phyloP scores from a whole-genome alignment of 2,888 invertebrate genomes.

The Diaphora mendica region DNA sequence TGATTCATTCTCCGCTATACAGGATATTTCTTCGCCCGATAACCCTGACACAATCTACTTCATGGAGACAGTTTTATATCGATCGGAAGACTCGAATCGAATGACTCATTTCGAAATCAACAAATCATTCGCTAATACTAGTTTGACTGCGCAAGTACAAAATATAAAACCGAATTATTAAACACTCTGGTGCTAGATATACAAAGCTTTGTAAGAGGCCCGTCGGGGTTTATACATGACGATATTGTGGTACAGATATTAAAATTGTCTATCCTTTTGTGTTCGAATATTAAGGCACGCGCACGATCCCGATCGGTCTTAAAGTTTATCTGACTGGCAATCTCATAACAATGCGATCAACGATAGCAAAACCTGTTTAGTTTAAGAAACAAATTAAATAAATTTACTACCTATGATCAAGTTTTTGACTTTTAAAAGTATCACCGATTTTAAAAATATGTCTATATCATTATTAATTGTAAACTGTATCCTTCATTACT shows the following conservation, averaged over 20 bases:
- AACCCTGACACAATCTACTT: slow-evolving; percentile 7
- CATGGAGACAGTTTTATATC: slow-evolving; percentile 13
- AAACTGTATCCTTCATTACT: not conserved
- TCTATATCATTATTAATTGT: not conserved
- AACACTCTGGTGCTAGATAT: slow-evolving; percentile 23
- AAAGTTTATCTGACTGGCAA: slow-evolving; percentile 8
- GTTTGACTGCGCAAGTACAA: slow-evolving; percentile 18
- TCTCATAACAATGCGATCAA: slow-evolving; percentile 29
- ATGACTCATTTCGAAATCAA: slow-evolving; percentile 10
- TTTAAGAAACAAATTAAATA: not conserved
- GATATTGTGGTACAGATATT: slow-evolving; percentile 16
- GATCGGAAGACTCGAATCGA: slow-evolving; percentile 10
- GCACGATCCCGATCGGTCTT: slow-evolving; percentile 8
- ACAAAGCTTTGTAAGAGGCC: slow-evolving; percentile 23
- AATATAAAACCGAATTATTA: slow-evolving; percentile 28
- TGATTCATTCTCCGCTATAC: slow-evolving; percentile 8
- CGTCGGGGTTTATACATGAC: slow-evolving; percentile 18
- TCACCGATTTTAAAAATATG: not conserved
- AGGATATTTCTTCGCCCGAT: slow-evolving; percentile 7
- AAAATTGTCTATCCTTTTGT: slow-evolving; percentile 3
- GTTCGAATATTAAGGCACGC: not conserved
- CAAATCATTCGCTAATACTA: slow-evolving; percentile 10
- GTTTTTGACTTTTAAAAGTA: not conserved
- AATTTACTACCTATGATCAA: not conserved
- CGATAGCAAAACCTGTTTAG: slow-evolving; percentile 13